phyloP scores from a whole-genome alignment of 92 coral and sea anemone genomes.

The Bergia puertoricense region DNA sequence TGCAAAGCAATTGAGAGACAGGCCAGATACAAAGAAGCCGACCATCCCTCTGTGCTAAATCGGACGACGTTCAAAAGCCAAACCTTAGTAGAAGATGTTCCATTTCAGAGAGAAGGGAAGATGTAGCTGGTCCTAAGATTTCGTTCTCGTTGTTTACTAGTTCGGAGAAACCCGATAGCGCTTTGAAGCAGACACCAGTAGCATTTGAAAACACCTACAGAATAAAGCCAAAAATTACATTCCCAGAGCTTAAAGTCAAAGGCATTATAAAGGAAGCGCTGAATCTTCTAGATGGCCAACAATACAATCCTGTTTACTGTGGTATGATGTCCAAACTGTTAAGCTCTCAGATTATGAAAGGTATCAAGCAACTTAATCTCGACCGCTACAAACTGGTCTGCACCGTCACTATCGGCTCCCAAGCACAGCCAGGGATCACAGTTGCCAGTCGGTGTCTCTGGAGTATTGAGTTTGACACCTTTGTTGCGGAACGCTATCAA shows the following conservation, averaged over 20 bases:
- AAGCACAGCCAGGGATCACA: slow-evolving; percentile 48
- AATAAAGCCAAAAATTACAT: slow-evolving; percentile 64
- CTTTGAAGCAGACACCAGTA: neutral
- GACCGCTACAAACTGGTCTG: slow-evolving; percentile 68
- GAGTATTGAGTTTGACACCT: slow-evolving; percentile 55
- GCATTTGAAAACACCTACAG: slow-evolving; percentile 71
- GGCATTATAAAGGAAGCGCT: slow-evolving; percentile 60
- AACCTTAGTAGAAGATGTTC: neutral
- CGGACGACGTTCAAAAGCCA: neutral
- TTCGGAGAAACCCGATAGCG: neutral
- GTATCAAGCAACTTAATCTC: slow-evolving; percentile 54
- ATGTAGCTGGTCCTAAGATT: neutral
- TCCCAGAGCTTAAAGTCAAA: slow-evolving; percentile 61
- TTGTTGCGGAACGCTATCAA: slow-evolving; percentile 52
- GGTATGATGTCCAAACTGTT: slow-evolving; percentile 57
- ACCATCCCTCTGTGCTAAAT: neutral
- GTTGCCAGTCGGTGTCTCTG: slow-evolving; percentile 74
- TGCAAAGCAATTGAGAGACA: neutral
- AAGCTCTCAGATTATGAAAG: slow-evolving; percentile 53
- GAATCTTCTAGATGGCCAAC: slow-evolving; percentile 25
- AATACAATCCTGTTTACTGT: slow-evolving; percentile 39
- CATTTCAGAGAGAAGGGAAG: neutral
- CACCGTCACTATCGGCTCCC: slow-evolving; percentile 67
- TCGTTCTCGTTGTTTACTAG: neutral
- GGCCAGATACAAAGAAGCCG: neutral